Conservation (phyloP, 2,797 vertebrate genomes). For the Platalea minor region DNA sequence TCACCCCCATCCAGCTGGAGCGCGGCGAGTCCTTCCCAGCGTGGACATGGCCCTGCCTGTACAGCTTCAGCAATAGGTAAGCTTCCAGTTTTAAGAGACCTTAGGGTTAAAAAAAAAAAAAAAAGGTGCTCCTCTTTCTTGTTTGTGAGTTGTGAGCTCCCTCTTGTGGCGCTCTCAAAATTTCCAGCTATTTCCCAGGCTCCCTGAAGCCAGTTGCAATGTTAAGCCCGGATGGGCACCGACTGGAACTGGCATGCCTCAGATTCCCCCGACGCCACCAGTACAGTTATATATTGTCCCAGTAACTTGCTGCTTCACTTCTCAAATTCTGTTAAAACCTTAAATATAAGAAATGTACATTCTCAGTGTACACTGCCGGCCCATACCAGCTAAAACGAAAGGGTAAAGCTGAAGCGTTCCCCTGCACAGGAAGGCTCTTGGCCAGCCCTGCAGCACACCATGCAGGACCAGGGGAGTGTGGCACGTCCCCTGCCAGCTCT, state of each 20-base stretch:
- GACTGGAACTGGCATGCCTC: rapidly evolving
- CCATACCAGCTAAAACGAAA: rapidly evolving
- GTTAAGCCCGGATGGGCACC: background rate
- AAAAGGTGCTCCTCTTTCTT: background rate
- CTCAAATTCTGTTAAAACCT: background rate
- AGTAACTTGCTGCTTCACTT: background rate
- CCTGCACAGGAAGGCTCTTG: background rate
- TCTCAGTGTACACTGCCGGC: rapidly evolving
- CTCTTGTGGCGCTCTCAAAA: conserved; percentile 58
- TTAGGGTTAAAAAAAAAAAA: rapidly evolving
- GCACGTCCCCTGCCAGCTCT: background rate
- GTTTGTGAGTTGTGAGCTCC: conserved; percentile 59
- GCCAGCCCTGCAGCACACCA: background rate
- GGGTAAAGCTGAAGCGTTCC: background rate
- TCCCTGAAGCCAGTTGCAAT: rapidly evolving
- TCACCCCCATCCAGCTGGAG: rapidly evolving
- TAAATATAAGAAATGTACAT: rapidly evolving
- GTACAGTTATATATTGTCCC: background rate
- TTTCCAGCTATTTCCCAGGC: background rate
- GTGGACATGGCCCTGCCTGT: rapidly evolving
- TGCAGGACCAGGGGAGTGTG: rapidly evolving
- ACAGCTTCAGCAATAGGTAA: background rate
- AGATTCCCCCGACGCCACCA: background rate
- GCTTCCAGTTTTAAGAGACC: background rate
- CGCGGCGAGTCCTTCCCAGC: rapidly evolving